Evolutionary conservation across 2,797 vertebrate species (phyloP).

Genomic region (Percopsis omiscomaycus): DNA sequence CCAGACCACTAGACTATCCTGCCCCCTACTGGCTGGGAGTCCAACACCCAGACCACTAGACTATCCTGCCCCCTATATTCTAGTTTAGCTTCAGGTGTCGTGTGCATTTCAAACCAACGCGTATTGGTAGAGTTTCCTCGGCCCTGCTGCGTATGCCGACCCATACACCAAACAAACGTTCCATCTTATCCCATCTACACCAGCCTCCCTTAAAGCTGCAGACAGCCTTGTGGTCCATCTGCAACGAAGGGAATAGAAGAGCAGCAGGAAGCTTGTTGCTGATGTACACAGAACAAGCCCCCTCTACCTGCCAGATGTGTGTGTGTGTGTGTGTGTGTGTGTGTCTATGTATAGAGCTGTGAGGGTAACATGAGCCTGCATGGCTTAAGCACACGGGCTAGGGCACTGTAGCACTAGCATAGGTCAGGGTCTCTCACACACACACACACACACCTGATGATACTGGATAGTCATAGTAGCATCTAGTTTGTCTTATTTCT

Average conservation of each 20-base stretch:
- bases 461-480: no score
- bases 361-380: conserved; percentile 59
- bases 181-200: background rate
- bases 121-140: no score
- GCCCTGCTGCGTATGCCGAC: no score
- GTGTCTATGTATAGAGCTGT: conserved; percentile 68
- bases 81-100: no score
- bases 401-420: conserved; percentile 25
- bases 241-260: background rate
- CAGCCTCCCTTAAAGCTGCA: background rate
- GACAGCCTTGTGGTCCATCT: background rate
- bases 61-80: no score
- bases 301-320: background rate
- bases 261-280: background rate
- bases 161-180: background rate
- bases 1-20: no score
- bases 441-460: conserved; percentile 8
- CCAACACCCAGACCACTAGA: background rate
- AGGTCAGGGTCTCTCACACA: conserved; percentile 2
- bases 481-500: no score
- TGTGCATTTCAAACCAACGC: no score
- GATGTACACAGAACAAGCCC: background rate
- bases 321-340: conserved; percentile 14
- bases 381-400: conserved; percentile 25
- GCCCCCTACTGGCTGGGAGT: no score